phyloP scores from a whole-genome alignment of 2,113 vertebrate species.

The Crotalus viridis region DNA sequence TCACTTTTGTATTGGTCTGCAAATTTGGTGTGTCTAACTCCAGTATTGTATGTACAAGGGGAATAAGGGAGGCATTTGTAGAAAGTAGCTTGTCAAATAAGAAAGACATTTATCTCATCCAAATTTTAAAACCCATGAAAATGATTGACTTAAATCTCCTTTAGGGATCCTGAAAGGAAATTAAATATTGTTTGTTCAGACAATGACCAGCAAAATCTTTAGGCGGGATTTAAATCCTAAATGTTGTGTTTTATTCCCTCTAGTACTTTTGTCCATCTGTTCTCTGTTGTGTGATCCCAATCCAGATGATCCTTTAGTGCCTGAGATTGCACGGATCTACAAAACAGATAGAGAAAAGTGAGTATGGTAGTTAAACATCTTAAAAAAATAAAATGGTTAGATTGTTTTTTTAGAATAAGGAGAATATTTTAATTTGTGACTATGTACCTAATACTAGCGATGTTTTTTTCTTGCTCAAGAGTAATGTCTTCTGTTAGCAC shows the following conservation, averaged over 20 bases:
- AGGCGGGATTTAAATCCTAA: constrained; percentile 36
- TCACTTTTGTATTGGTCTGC: background rate
- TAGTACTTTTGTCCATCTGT: constrained; percentile 99
- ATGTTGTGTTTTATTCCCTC: constrained; percentile 51
- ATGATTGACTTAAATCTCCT: background rate
- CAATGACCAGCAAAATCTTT: constrained; percentile 4
- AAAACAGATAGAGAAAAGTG: constrained; percentile 99
- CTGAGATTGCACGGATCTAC: constrained; percentile 99
- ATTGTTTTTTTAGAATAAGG: background rate
- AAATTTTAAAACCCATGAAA: background rate
- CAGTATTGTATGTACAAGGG: background rate
- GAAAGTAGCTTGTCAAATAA: background rate
- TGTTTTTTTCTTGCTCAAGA: background rate
- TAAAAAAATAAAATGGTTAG: background rate
- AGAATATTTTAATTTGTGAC: background rate
- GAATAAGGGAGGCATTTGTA: background rate
- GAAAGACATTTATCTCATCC: background rate
- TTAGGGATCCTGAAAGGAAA: background rate
- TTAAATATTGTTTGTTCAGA: background rate
- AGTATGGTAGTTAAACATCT: constrained; percentile 66
- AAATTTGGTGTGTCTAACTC: background rate
- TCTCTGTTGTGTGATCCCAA: constrained; percentile 99
- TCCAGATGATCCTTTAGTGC: constrained; percentile 99
- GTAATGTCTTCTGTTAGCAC: background rate
- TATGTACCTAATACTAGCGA: background rate